Evolutionary conservation across 1,140 invertebrate species (phyloP).

Genomic region (Alviniconcha marisindica): DNA sequence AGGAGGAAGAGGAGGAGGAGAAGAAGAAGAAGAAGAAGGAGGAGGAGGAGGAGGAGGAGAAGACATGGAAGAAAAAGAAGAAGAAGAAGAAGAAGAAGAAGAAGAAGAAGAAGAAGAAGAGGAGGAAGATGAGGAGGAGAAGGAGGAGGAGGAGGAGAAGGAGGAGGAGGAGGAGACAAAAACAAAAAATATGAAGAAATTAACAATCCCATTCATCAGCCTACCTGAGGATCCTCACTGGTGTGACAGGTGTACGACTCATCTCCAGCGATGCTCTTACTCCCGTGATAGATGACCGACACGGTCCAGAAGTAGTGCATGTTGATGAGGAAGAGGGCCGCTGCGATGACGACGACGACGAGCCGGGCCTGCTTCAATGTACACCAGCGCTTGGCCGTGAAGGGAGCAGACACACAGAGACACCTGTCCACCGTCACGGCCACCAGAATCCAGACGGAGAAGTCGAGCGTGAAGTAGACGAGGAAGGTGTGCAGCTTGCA

Average conservation of each 20-base stretch:
- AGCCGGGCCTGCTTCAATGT: constrained; percentile 45
- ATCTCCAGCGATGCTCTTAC: constrained; percentile 30
- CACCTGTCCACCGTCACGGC: constrained; percentile 62
- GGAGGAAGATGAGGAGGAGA: too few species aligned
- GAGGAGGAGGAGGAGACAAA: too few species aligned
- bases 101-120: too few species aligned
- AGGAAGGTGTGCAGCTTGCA: constrained; percentile 65
- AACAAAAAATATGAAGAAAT: too few species aligned
- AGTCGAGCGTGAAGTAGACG: constrained; percentile 59
- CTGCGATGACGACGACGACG: constrained; percentile 42
- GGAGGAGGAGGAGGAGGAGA: too few species aligned
- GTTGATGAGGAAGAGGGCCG: constrained; percentile 51
- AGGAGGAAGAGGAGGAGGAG: too few species aligned
- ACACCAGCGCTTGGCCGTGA: constrained; percentile 54
- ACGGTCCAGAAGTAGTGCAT: constrained; percentile 66
- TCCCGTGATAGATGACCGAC: constrained; percentile 39
- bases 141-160: too few species aligned
- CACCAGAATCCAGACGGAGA: constrained; percentile 61
- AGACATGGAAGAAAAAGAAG: too few species aligned
- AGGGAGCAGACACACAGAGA: constrained; percentile 58
- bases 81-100: too few species aligned
- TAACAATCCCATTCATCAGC: too few species aligned
- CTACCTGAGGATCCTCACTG: not conserved
- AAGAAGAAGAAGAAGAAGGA: too few species aligned
- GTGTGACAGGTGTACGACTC: constrained; percentile 14